Evolutionary conservation across 2,888 invertebrate species (phyloP).

Genomic region (Cantharis rufa): DNA sequence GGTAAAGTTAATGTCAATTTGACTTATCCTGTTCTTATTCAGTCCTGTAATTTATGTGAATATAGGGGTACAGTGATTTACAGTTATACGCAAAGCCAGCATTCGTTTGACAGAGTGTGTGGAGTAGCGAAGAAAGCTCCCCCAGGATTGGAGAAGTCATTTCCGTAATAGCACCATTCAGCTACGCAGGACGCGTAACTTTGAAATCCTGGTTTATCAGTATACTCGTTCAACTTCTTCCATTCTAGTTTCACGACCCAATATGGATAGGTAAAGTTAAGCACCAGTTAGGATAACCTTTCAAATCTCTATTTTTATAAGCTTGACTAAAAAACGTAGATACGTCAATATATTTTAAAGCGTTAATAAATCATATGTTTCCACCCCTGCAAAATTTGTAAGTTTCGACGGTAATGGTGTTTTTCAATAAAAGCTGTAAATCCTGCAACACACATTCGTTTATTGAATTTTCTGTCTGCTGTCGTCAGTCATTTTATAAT

Average conservation of each 20-base stretch:
- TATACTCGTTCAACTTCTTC: conserved; percentile 18
- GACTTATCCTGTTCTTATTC: conserved; percentile 7
- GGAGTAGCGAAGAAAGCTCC: conserved; percentile 23
- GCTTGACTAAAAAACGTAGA: conserved; percentile 3
- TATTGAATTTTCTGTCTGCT: not conserved
- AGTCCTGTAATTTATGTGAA: conserved; percentile 18
- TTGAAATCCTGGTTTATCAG: conserved; percentile 22
- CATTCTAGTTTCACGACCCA: conserved; percentile 8
- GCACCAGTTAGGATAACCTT: conserved; percentile 18
- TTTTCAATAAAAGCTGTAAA: not conserved
- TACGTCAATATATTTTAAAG: not conserved
- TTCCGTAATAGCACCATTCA: conserved; percentile 28
- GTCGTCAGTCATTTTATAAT: not conserved
- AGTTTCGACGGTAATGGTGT: not conserved
- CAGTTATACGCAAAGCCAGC: conserved; percentile 14
- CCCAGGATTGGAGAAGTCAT: conserved; percentile 27
- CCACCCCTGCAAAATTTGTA: not conserved
- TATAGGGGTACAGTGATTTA: conserved; percentile 17
- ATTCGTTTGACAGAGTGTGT: conserved; percentile 15
- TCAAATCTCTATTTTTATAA: conserved; percentile 12
- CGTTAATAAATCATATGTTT: not conserved
- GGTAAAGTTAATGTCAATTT: conserved; percentile 15
- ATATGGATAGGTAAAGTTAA: conserved; percentile 16
- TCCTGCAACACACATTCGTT: not conserved
- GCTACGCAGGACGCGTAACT: conserved; percentile 26